phyloP scores from a whole-genome alignment of 2,113 vertebrate species.

The Poeciliopsis retropinna region DNA sequence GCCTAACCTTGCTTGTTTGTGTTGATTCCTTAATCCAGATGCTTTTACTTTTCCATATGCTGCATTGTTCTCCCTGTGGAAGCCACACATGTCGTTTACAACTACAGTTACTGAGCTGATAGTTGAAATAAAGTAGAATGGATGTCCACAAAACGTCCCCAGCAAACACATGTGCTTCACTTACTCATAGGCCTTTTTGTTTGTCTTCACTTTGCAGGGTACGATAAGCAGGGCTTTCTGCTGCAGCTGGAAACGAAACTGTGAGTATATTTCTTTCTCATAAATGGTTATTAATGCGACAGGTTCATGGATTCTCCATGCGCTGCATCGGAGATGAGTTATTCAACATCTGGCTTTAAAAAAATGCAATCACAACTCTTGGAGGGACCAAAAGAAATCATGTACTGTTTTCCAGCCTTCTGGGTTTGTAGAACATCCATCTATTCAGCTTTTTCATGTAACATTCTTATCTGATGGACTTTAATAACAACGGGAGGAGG shows the following conservation, averaged over 20 bases:
- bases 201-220: conserved; percentile 81
- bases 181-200: conserved; percentile 18
- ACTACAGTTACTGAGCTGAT: conserved; percentile 63
- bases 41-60: conserved; percentile 53
- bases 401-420: too few relatives aligned
- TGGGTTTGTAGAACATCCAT: too few relatives aligned
- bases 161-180: neutral
- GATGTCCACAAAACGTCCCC: conserved; percentile 12
- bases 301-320: neutral
- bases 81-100: conserved; percentile 37
- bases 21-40: conserved; percentile 53
- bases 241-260: conserved; percentile 92
- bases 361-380: neutral
- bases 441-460: too few relatives aligned
- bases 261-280: conserved; percentile 84
- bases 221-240: conserved; percentile 95
- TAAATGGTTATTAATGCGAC: conserved; percentile 11
- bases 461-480: too few relatives aligned
- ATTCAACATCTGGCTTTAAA: neutral
- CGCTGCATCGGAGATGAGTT: neutral
- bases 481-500: too few relatives aligned
- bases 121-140: conserved; percentile 43
- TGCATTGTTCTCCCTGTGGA: conserved; percentile 35
- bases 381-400: too few relatives aligned
- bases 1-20: conserved; percentile 66